Percentiles rank a stretch among this genome's conserved stretches.
These are phyloP conservation scores for Lepeophtheirus nordmannii DNA, from an alignment of 2,888 invertebrate species.

Conservation along the genomic window DNA sequence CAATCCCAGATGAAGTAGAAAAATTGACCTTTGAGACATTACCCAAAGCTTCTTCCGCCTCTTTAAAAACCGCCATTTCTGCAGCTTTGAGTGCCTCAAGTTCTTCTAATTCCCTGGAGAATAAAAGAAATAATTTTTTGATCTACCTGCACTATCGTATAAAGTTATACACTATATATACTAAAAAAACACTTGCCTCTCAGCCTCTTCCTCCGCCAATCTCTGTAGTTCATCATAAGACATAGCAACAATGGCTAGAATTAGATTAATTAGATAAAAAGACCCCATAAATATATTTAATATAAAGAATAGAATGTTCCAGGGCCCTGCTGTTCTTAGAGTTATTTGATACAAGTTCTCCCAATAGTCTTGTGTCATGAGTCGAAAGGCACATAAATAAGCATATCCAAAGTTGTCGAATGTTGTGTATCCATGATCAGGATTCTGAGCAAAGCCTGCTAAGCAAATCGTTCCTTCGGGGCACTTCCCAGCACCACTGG, in stretches of 20 bases:
- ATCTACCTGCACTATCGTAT: too few species aligned
- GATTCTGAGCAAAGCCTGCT: conserved; percentile 72
- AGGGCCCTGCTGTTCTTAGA: conserved; percentile 80
- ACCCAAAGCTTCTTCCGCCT: conserved; percentile 39
- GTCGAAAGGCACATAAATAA: conserved; percentile 82
- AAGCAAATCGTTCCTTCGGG: conserved; percentile 70
- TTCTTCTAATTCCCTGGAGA: conserved; percentile 23
- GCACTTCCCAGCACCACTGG: conserved; percentile 84
- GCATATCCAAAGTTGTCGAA: conserved; percentile 97
- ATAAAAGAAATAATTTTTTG: neutral
- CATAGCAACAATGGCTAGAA: conserved; percentile 98
- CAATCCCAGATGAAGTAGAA: neutral
- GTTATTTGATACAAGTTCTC: conserved; percentile 89
- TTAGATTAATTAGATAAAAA: conserved; percentile 94
- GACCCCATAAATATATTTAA: conserved; percentile 96
- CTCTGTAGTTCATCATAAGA: conserved; percentile 95
- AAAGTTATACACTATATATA: neutral
- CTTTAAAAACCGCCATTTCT: conserved; percentile 38
- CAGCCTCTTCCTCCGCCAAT: conserved; percentile 73
- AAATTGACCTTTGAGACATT: neutral
- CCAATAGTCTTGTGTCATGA: conserved; percentile 98
- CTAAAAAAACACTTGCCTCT: neutral
- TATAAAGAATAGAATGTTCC: conserved; percentile 95
- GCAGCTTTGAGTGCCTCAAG: conserved; percentile 23
- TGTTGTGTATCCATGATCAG: conserved; percentile 91